Base-by-base conservation (phyloP, 2,888 invertebrate species). In the Epirrita christyi region DNA sequence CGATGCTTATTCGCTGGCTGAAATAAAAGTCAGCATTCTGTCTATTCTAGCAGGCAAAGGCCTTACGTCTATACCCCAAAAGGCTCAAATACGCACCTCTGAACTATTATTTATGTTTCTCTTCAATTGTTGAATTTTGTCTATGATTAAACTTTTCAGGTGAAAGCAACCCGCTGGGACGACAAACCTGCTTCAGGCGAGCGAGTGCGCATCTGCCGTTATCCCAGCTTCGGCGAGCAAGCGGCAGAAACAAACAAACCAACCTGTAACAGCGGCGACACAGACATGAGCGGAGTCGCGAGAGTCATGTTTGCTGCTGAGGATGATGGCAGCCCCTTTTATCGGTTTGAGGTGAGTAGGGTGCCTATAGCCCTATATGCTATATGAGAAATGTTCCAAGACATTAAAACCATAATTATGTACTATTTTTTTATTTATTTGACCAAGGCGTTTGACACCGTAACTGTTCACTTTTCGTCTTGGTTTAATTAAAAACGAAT, bases 141-240 rank as follows among this genome's bases (percentile, higher is more conserved):
- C 21, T 2, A 13, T 11, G 34, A 27, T 14, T 27, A 34, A 41
- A 42, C 2, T 15, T 28, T 36, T 15, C 56, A 92, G 92, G 78
- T 92, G 14, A 88, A 86, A 76, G 92, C 91, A 0, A 86, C 78
- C 0, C 83, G 88, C 0, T 92, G 90, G 89, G 89, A 91, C 44
- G 87, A 85, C 44, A 88, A 86, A 28, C 86, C 88, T 5, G 86
- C 85, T 0, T n/a, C 69, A 0, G 75, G 72, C 9, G 82, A 84
- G 48, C 70, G 61, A 0, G 65, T 92, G 6, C 75, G 73, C 0
- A 81, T 92, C 0, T 92, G 92, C 50, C 83, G 86, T 7, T 68
- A 76, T n/a, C 68, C 80, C 0, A 59, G 72, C 0, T 56, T 59
- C 9, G 40, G 36, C 43, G 54, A 47, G 9, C 49, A 13, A 55